Conservation (phyloP, 2,113 vertebrate genomes). For the Pelodiscus sinensis region DNA sequence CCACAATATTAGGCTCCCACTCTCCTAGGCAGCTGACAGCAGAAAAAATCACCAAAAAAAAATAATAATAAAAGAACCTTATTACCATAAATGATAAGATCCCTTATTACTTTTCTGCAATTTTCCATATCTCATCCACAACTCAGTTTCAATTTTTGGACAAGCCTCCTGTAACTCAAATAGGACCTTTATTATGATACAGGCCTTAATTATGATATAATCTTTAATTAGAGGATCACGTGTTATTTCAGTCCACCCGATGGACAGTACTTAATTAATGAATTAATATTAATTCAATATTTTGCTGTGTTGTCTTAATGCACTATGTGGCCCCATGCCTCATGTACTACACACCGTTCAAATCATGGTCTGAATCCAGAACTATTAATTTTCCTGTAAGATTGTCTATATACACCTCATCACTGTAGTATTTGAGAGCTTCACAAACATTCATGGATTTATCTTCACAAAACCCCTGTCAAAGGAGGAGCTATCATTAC, state of each 20-base stretch:
- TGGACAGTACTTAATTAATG: constrained; percentile 25
- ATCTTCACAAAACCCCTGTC: constrained; percentile 43
- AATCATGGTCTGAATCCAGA: constrained; percentile 53
- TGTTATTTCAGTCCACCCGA: constrained; percentile 3
- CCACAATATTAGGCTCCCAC: neutral
- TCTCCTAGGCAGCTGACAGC: too few species aligned
- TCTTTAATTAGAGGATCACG: constrained; percentile 53
- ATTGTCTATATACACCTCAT: constrained; percentile 26
- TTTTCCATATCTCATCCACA: neutral
- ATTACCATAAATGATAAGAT: neutral
- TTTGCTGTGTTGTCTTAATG: constrained; percentile 50
- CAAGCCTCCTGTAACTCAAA: neutral
- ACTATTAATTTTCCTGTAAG: constrained; percentile 15
- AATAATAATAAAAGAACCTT: neutral
- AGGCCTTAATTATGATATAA: neutral
- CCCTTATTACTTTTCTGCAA: neutral
- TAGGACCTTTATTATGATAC: neutral
- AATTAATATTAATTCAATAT: too few species aligned
- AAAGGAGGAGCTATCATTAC: constrained; percentile 2
- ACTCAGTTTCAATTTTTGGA: neutral
- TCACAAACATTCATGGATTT: constrained; percentile 52
- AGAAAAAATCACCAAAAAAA: too few species aligned
- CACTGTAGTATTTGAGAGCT: constrained; percentile 14
- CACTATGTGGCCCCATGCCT: constrained; percentile 1
- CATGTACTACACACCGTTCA: neutral